These are phyloP conservation scores for Bujurquina vittata DNA, from an alignment of 2,113 vertebrate species.

Conservation along the genomic window DNA sequence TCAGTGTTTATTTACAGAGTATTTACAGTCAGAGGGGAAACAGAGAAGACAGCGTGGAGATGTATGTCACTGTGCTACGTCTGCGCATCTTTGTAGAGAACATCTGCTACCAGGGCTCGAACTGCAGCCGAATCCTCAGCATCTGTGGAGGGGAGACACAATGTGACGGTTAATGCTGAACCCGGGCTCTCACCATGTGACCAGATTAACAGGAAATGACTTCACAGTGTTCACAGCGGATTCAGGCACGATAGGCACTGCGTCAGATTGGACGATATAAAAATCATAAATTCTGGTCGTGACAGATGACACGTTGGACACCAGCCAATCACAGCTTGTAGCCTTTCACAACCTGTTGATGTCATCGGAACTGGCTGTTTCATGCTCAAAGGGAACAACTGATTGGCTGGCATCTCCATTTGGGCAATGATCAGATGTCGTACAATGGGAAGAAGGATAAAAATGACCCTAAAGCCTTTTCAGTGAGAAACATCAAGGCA, in stretches of 20 bases:
- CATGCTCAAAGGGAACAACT: rapidly evolving
- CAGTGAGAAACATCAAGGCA: neutral
- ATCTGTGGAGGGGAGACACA: constrained; percentile 78
- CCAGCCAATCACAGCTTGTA: neutral
- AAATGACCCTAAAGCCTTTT: neutral
- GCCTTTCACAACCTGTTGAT: neutral
- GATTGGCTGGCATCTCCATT: neutral
- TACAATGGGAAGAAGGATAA: neutral
- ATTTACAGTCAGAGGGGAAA: constrained; percentile 51
- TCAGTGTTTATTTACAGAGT: constrained; percentile 59
- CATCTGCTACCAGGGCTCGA: constrained; percentile 81
- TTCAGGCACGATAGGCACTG: neutral
- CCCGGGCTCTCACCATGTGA: neutral
- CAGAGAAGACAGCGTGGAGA: neutral
- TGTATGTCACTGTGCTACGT: constrained; percentile 8
- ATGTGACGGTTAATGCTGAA: neutral
- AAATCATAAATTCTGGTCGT: neutral
- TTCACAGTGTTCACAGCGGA: neutral
- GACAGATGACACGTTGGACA: neutral
- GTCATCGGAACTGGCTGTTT: neutral
- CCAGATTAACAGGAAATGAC: neutral
- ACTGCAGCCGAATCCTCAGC: constrained; percentile 77
- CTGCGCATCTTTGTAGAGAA: constrained; percentile 81
- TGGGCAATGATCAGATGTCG: neutral
- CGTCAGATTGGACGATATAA: neutral